Conservation (phyloP, 2,113 vertebrate genomes). For the Xiphophorus maculatus region DNA sequence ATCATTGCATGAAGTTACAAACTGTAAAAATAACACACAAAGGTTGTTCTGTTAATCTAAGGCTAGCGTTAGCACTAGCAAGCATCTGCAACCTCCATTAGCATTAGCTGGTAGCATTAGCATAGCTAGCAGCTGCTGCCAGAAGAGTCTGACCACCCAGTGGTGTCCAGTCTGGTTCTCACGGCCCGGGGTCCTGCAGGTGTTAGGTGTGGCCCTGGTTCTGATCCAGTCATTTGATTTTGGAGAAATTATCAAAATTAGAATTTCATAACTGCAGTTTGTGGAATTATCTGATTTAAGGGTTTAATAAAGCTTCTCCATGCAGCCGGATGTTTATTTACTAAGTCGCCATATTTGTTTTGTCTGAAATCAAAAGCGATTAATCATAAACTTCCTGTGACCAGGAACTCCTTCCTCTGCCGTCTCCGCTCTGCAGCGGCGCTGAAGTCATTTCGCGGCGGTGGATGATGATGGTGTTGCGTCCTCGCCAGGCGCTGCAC, state of each 20-base stretch:
- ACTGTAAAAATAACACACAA: not conserved
- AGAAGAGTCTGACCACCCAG: too few species aligned
- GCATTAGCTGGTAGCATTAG: too few species aligned
- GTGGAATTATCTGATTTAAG: not conserved
- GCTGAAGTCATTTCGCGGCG: slow-evolving; percentile 19
- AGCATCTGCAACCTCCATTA: too few species aligned
- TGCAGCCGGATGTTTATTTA: not conserved
- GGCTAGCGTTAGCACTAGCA: not conserved
- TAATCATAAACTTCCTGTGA: not conserved
- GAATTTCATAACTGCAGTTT: not conserved
- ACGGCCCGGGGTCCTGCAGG: too few species aligned
- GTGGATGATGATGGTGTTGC: not conserved
- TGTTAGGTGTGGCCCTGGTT: too few species aligned
- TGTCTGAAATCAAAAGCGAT: not conserved
- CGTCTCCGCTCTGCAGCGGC: not conserved
- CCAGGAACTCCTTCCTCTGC: not conserved
- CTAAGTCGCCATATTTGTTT: not conserved
- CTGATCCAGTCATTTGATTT: too few species aligned
- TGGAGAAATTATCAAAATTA: not conserved
- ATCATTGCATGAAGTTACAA: not conserved
- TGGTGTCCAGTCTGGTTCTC: too few species aligned
- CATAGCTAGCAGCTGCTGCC: too few species aligned
- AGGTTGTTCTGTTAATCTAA: not conserved
- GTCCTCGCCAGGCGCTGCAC: not conserved
- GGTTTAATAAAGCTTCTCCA: not conserved